Evolutionary conservation across 2,797 vertebrate genomes (phyloP), one percentile per base, ranked within the genome.

Genomic region (Acrossocheilus wenchowensis): DNA sequence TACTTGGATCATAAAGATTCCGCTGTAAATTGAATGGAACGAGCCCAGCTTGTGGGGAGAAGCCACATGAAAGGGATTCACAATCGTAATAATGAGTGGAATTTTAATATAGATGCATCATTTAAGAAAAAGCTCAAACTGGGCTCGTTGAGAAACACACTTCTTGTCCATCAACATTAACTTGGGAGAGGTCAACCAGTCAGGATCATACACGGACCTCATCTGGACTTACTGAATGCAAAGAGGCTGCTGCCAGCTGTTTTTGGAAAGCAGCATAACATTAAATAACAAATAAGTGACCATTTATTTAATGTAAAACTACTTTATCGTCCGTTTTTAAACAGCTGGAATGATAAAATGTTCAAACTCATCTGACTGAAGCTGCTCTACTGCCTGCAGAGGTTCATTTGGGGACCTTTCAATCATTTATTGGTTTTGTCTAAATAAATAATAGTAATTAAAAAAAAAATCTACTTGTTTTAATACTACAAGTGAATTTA

Each of bases 21-120:
- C 23, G 43, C 82, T 78, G 82, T 80, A 79, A 87, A 87, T 85
- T 82, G 83, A 75, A 88, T 82, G 83, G 87, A 90, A 89, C 78
- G 19, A 71, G 73, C 85, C 71, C 78, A 85, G 83, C 80, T 89
- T 69, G 83, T 86, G 78, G 82, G 82, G 57, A 66, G 77, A 81
- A 83, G 71, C 90, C 84, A 87, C 83, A 90, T 88, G 50, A 89
- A 91, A 89, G 77, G 77, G 36, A 17, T 26, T 52, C 82, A 68
- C 87, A 83, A 87, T 60, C 89, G 86, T 85, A 90, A 90, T 89
- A 87, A 84, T 78, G 80, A 81, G 80, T 82, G 88, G 86, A 90
- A 89, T 89, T 90, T 88, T 89, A 86, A 90, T 87, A 88, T 50
- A 78, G 72, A 87, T 81, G 75, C 81, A 86, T 87, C 60, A 83